phyloP scores from a whole-genome alignment of 2,797 vertebrate species.

The Anomalospiza imberbis region DNA sequence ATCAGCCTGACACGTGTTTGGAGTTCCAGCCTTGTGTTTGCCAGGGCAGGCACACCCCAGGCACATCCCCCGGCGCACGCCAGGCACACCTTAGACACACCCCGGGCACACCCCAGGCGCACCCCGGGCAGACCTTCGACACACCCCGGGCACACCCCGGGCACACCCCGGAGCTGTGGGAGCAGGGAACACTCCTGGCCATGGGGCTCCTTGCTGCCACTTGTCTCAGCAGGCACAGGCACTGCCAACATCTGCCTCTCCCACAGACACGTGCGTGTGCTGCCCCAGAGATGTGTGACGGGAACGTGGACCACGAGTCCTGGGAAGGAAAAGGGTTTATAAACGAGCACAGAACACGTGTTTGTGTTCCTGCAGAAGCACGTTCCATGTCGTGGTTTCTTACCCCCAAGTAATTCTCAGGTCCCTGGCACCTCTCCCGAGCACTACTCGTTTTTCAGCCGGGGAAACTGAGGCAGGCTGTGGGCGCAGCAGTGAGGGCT shows the following conservation, averaged over 20 bases:
- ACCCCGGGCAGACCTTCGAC: too few species aligned
- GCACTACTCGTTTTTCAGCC: accelerated
- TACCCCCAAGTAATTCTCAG: neutral
- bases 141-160: too few species aligned
- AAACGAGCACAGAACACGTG: accelerated
- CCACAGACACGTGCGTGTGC: neutral
- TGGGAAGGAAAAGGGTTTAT: too few species aligned
- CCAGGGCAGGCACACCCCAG: too few species aligned
- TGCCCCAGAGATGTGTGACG: neutral
- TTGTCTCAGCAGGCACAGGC: accelerated
- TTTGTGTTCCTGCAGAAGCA: neutral
- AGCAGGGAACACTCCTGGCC: neutral
- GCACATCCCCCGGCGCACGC: too few species aligned
- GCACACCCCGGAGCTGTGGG: too few species aligned
- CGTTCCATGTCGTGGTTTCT: accelerated
- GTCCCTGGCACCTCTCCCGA: neutral
- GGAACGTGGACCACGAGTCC: accelerated
- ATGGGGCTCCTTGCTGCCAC: neutral
- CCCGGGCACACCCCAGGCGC: too few species aligned
- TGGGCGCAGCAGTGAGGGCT: neutral
- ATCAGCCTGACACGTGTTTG: neutral
- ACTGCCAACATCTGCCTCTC: neutral
- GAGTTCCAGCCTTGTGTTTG: neutral
- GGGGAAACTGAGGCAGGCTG: neutral
- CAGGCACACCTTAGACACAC: too few species aligned